Conservation (phyloP, 1,140 invertebrate genomes). For the Anagrus nilaparvatae region DNA sequence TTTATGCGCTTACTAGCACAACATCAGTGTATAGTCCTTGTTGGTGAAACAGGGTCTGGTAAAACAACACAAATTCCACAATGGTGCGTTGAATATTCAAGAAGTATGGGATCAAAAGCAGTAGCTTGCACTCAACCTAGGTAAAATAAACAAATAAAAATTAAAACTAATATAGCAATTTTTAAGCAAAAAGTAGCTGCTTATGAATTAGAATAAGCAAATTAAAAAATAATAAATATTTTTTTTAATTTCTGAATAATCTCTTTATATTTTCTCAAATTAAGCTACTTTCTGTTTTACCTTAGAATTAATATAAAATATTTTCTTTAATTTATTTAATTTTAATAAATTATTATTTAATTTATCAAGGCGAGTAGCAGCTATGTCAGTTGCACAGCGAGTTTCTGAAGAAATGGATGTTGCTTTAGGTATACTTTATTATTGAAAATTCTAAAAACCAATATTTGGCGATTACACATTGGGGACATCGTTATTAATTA, state of each 20-base stretch:
- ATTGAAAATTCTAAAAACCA: slow-evolving; percentile 5
- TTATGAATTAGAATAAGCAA: no score
- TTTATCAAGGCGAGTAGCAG: slow-evolving; percentile 77
- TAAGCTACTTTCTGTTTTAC: no score
- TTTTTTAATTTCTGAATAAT: no score
- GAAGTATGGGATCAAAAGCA: slow-evolving; percentile 59
- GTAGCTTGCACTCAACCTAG: slow-evolving; percentile 94
- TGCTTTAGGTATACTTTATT: slow-evolving; percentile 45
- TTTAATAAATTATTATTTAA: background rate
- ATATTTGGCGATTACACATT: no score
- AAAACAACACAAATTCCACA: slow-evolving; percentile 96
- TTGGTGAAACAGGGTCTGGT: slow-evolving; percentile 93
- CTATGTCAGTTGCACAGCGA: slow-evolving; percentile 96
- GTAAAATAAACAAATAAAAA: background rate
- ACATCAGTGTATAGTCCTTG: slow-evolving; percentile 86
- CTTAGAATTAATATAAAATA: no score
- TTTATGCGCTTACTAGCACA: slow-evolving; percentile 87
- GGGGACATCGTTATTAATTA: no score
- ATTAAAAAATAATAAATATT: no score
- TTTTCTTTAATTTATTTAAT: no score
- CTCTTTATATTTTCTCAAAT: no score
- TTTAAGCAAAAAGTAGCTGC: no score
- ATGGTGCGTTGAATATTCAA: slow-evolving; percentile 88
- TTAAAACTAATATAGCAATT: background rate
- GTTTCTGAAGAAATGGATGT: slow-evolving; percentile 99